These are phyloP conservation scores for Chelon labrosus DNA, from an alignment of 2,797 vertebrate species.

Conservation along the genomic window DNA sequence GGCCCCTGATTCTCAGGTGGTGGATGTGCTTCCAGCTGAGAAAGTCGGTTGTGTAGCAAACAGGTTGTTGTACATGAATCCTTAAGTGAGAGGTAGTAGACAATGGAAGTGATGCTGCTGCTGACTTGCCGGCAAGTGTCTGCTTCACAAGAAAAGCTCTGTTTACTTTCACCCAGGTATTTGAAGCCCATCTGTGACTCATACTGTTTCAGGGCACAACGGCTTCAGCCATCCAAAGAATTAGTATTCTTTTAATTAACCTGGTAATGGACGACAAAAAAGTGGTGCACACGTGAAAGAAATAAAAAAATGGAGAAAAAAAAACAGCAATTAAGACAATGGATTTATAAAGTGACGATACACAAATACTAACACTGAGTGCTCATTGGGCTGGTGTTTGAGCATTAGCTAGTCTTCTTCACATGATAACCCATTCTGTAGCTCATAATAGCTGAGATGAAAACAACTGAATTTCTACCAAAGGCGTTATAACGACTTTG, in stretches of 20 bases:
- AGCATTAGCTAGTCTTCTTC: neutral
- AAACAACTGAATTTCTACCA: neutral
- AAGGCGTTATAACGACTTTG: neutral
- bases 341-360: neutral
- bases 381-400: neutral
- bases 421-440: neutral
- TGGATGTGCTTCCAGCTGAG: conserved; percentile 66
- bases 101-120: conserved; percentile 73
- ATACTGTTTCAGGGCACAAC: conserved; percentile 63
- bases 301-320: neutral
- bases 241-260: conserved; percentile 43
- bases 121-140: conserved; percentile 76
- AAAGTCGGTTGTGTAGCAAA: conserved; percentile 42
- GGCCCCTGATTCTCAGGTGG: conserved; percentile 76
- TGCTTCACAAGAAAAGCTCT: conserved; percentile 84
- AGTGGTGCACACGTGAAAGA: conserved; percentile 10
- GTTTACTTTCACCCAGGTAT: conserved; percentile 84
- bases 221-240: conserved; percentile 52
- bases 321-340: conserved; percentile 18
- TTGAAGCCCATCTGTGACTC: conserved; percentile 84
- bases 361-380: neutral
- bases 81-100: conserved; percentile 76
- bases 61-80: conserved; percentile 75
- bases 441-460: neutral
- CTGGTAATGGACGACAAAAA: conserved; percentile 64